Evolutionary conservation across 2,797 vertebrate genomes (phyloP), one percentile per base, ranked within the genome.

Genomic region (Odontamblyopus rebecca): DNA sequence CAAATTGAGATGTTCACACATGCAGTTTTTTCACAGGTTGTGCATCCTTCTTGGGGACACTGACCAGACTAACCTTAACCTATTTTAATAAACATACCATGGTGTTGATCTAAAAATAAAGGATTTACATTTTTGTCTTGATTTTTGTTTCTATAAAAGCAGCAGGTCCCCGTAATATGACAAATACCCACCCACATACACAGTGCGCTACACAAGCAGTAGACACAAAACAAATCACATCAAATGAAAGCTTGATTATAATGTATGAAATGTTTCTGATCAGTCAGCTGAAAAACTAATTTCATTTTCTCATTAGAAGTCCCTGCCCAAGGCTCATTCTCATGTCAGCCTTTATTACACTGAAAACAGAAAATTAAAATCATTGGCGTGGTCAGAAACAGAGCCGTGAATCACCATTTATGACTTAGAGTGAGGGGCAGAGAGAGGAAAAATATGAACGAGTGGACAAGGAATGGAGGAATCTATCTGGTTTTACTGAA

Each of bases 261-360:
- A 94, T 94, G 92, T 96, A 95, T 95, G 96, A 97, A 98, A 97
- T 97, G 96, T 95, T 98, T 98, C 95, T 97, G 98, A 98, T 97
- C 96, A 98, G 95, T 95, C 97, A 97, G 96, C 96, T 97, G 96
- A 98, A 98, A 98, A 98, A 97, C 96, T 97, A 98, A 98, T 98
- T 98, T 97, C 95, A 97, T 98, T 98, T 98, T 98, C 97, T 98
- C 97, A 98, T 98, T 98, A 97, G 92, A 92, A 87, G 86, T 89
- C 91, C 88, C 84, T 94, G 96, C 96, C 95, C 93, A 86, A 69
- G 95, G 97, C 96, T 95, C 94, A 92, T 93, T 98, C 96, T 96
- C 94, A 94, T 90, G 85, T 98, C 97, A 97, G 94, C 96, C 97
- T 98, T 97, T 98, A 97, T 98, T 97, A 97, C 94, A 94, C 94